Conservation (phyloP, 2,113 vertebrate genomes). For the Pyrgilauda ruficollis region DNA sequence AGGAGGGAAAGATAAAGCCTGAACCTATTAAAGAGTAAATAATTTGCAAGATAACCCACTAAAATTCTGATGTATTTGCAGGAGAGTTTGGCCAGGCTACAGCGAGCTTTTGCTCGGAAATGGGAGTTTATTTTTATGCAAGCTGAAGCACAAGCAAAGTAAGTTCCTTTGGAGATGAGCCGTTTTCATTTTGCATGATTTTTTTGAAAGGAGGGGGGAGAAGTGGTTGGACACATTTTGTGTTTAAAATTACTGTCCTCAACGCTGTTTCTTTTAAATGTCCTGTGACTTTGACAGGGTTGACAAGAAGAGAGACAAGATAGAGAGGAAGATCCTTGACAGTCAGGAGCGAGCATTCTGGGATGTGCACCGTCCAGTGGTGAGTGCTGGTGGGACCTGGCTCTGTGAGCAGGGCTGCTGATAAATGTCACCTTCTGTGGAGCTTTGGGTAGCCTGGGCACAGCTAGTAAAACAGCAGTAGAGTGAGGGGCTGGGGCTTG, state of each 20-base stretch:
- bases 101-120: slow-evolving; percentile 94
- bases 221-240: background rate
- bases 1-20: background rate
- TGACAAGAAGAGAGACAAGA: slow-evolving; percentile 97
- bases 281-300: slow-evolving; percentile 76
- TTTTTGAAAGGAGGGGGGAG: background rate
- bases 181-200: background rate
- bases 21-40: background rate
- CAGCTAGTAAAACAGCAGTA: background rate
- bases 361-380: slow-evolving; percentile 97
- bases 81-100: slow-evolving; percentile 96
- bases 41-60: background rate
- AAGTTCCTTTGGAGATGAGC: slow-evolving; percentile 66
- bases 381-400: slow-evolving; percentile 66
- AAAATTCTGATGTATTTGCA: slow-evolving; percentile 68
- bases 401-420: background rate
- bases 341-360: slow-evolving; percentile 97
- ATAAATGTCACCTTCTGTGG: background rate
- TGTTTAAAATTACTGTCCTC: background rate
- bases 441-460: background rate
- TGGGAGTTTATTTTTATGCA: slow-evolving; percentile 99
- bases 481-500: fast-evolving
- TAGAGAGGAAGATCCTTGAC: slow-evolving; percentile 97
- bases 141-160: slow-evolving; percentile 99
- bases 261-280: background rate